These are phyloP conservation scores for Julus scanicus DNA, from an alignment of 2,888 invertebrate genomes.

Conservation along the genomic window DNA sequence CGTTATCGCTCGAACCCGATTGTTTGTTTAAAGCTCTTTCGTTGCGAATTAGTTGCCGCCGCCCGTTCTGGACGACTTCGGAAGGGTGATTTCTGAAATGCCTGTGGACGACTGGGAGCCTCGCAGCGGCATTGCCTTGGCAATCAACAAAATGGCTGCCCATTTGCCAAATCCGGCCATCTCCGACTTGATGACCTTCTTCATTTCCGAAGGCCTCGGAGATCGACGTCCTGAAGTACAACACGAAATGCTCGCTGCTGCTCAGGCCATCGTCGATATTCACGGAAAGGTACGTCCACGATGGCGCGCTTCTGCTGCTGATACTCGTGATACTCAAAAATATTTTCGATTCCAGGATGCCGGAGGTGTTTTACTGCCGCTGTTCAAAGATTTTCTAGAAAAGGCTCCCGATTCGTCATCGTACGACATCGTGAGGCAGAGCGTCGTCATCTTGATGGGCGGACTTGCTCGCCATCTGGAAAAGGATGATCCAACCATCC, in stretches of 20 bases:
- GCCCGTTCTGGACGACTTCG: constrained; percentile 89
- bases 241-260: constrained; percentile 91
- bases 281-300: constrained; percentile 81
- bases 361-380: constrained; percentile 80
- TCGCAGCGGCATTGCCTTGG: constrained; percentile 87
- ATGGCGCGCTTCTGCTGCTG: background rate
- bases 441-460: constrained; percentile 97
- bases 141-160: constrained; percentile 82
- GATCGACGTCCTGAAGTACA: constrained; percentile 86
- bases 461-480: constrained; percentile 95
- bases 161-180: constrained; percentile 77
- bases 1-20: background rate
- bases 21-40: background rate
- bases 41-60: constrained; percentile 75
- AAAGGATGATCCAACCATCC: constrained; percentile 86
- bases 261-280: constrained; percentile 88
- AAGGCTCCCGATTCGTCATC: constrained; percentile 90
- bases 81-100: constrained; percentile 80
- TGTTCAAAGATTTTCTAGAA: constrained; percentile 93
- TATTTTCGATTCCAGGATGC: constrained; percentile 65
- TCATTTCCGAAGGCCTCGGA: constrained; percentile 85
- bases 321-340: background rate
- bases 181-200: constrained; percentile 77
- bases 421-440: constrained; percentile 93
- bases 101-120: constrained; percentile 92